Conservation (phyloP, 1,140 invertebrate genomes). For the Homalodisca vitripennis region DNA sequence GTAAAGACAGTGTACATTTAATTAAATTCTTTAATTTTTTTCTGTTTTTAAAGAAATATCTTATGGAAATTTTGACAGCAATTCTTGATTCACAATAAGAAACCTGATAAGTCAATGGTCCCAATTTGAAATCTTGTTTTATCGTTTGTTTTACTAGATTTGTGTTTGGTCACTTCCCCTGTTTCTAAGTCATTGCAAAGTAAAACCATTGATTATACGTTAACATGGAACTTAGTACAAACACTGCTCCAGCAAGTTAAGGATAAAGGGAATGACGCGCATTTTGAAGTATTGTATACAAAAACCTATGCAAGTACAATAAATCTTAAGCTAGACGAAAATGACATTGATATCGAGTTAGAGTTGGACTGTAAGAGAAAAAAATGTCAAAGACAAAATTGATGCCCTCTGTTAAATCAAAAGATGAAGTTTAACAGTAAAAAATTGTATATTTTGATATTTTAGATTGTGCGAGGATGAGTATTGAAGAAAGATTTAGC, state of each 20-base stretch:
- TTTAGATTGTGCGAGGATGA: conserved; percentile 31
- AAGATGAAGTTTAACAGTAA: neutral
- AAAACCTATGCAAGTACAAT: conserved; percentile 7
- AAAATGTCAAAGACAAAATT: conserved; percentile 17
- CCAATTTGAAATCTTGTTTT: conserved; percentile 35
- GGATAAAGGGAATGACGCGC: neutral
- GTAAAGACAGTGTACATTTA: conserved; percentile 17
- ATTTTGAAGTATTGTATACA: conserved; percentile 16
- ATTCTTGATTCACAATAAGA: conserved; percentile 22
- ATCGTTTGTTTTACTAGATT: conserved; percentile 31
- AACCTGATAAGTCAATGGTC: conserved; percentile 33
- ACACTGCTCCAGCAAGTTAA: conserved; percentile 10
- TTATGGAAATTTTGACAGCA: conserved; percentile 33
- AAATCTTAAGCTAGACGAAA: conserved; percentile 1
- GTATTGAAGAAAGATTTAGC: conserved; percentile 28
- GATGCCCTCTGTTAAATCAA: conserved; percentile 5
- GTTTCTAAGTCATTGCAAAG: conserved; percentile 2
- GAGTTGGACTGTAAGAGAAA: conserved; percentile 16
- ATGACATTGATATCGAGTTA: conserved; percentile 17
- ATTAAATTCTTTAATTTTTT: conserved; percentile 31
- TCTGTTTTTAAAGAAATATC: conserved; percentile 30
- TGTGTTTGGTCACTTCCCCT: conserved; percentile 25
- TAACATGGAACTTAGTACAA: conserved; percentile 5
- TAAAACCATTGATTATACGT: conserved; percentile 3
- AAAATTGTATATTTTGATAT: conserved; percentile 29